These are phyloP conservation scores for Dendrocincla fuliginosa DNA, from an alignment of 2,797 vertebrate species.

Conservation along the genomic window DNA sequence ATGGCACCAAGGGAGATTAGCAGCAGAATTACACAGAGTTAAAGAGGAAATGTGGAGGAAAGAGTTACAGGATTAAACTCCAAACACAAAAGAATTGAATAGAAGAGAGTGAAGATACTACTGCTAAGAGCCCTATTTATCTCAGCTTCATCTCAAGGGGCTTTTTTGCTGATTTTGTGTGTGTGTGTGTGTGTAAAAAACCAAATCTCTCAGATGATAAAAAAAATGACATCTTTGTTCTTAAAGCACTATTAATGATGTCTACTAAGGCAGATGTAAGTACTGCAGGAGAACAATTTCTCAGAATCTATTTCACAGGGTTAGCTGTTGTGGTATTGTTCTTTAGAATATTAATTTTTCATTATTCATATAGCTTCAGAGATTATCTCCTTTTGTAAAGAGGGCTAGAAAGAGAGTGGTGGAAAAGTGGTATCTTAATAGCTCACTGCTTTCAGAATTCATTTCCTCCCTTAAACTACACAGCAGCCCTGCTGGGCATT, in stretches of 20 bases:
- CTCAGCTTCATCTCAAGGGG: background rate
- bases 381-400: background rate
- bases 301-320: background rate
- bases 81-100: background rate
- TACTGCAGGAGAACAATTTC: background rate
- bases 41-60: background rate
- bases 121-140: background rate
- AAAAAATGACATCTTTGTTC: background rate
- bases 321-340: background rate
- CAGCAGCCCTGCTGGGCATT: background rate
- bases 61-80: background rate
- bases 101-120: background rate
- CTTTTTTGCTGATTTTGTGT: background rate
- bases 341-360: constrained; percentile 14
- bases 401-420: background rate
- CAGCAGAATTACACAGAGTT: background rate
- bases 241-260: background rate
- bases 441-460: background rate
- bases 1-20: background rate
- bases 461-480: background rate
- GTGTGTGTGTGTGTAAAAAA: background rate
- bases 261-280: background rate
- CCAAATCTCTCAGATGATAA: background rate
- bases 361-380: background rate
- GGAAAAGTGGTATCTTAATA: constrained; percentile 13